Percentiles rank a stretch among this genome's conserved stretches.
phyloP scores from a whole-genome alignment of 2,888 invertebrate genomes.

The Rhagonycha fulva region DNA sequence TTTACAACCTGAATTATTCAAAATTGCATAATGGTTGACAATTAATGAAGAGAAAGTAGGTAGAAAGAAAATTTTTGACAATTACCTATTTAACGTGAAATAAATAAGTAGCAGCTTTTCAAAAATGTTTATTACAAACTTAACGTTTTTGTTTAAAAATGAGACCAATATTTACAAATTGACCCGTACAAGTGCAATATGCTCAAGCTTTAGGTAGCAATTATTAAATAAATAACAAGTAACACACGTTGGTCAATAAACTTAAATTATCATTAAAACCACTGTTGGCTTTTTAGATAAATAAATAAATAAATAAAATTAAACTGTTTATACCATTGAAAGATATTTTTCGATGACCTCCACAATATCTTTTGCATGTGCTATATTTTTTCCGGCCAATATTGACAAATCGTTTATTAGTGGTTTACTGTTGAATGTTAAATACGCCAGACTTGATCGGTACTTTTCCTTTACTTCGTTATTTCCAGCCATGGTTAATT shows the following conservation, averaged over 20 bases:
- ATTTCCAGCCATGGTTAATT: constrained; percentile 54
- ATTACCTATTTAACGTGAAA: not conserved
- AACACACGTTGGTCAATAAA: not conserved
- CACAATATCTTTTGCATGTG: constrained; percentile 88
- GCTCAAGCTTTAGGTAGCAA: not conserved
- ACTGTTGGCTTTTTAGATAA: not conserved
- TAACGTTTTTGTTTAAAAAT: not conserved
- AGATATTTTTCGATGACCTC: constrained; percentile 95
- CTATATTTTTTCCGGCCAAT: constrained; percentile 94
- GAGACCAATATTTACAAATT: not conserved
- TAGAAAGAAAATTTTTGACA: not conserved
- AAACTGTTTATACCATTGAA: constrained; percentile 71
- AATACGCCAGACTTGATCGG: constrained; percentile 84
- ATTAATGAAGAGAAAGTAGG: not conserved
- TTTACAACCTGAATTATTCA: not conserved
- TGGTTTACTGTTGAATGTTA: constrained; percentile 96
- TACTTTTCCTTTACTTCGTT: constrained; percentile 89
- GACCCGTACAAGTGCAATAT: not conserved
- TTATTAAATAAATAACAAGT: not conserved
- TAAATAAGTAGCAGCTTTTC: constrained; percentile 1
- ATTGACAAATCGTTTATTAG: constrained; percentile 97
- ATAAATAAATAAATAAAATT: constrained; percentile 13
- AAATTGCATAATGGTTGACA: not conserved
- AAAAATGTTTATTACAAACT: constrained; percentile 1
- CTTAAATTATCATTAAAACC: not conserved